Evolutionary conservation across 2,888 invertebrate genomes (phyloP).

Genomic region (Conomelus anceps): DNA sequence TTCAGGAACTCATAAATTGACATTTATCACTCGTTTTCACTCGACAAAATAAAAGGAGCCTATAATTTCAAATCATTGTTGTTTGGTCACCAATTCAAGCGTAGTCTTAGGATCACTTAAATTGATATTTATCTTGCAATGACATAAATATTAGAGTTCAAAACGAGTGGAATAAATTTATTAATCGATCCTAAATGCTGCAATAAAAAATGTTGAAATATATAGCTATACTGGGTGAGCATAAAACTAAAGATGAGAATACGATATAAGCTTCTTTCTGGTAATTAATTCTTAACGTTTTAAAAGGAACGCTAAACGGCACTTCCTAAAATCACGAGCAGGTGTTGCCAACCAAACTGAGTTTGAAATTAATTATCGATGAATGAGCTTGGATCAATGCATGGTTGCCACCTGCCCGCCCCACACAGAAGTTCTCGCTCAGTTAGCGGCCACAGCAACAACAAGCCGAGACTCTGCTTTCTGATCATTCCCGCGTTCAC

Average conservation of each 20-base stretch:
- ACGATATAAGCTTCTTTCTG: background rate
- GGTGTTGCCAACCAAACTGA: background rate
- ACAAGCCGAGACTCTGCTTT: background rate
- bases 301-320: background rate
- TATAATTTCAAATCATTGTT: too few relatives aligned
- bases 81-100: too few relatives aligned
- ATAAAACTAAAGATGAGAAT: background rate
- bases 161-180: slow-evolving; percentile 35
- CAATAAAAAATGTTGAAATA: background rate
- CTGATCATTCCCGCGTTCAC: background rate
- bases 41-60: too few relatives aligned
- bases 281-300: background rate
- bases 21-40: too few relatives aligned
- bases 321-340: background rate
- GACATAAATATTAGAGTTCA: too few relatives aligned
- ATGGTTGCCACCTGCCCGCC: slow-evolving; percentile 45
- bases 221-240: background rate
- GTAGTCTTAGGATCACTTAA: too few relatives aligned
- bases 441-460: background rate
- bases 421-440: slow-evolving; percentile 24
- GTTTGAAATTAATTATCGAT: background rate
- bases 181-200: background rate
- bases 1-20: too few relatives aligned
- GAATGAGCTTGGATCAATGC: slow-evolving; percentile 44
- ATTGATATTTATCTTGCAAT: too few relatives aligned